Evolutionary conservation across 2,888 invertebrate species (phyloP).

Genomic region (Rutpela maculata): DNA sequence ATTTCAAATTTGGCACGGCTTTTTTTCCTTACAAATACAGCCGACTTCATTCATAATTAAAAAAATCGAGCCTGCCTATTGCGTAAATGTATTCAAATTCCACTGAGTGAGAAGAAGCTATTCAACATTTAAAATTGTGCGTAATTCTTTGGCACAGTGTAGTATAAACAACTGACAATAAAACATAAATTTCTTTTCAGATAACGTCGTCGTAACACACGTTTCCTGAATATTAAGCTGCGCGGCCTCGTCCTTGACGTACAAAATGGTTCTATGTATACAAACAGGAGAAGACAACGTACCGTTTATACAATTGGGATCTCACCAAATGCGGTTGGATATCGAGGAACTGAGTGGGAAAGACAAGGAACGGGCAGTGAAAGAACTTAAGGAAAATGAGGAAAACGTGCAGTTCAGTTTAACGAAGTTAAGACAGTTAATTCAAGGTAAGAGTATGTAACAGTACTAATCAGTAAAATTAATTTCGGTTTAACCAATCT

Average conservation of each 20-base stretch:
- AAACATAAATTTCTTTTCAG: constrained; percentile 13
- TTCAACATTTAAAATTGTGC: too few species aligned
- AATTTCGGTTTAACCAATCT: background rate
- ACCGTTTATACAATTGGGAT: constrained; percentile 80
- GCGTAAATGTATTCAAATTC: too few species aligned
- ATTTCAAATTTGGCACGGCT: too few species aligned
- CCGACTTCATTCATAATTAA: too few species aligned
- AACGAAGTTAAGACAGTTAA: constrained; percentile 75
- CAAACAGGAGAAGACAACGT: constrained; percentile 75
- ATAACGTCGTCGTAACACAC: background rate
- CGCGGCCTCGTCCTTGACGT: background rate
- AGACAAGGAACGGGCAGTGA: constrained; percentile 79
- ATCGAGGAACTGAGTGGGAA: constrained; percentile 77
- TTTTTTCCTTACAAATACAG: too few species aligned
- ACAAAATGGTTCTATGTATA: constrained; percentile 59
- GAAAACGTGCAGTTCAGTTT: constrained; percentile 79
- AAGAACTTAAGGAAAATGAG: constrained; percentile 84
- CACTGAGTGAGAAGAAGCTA: too few species aligned
- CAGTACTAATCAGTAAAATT: too few species aligned
- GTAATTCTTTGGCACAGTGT: too few species aligned
- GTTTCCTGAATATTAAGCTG: constrained; percentile 20
- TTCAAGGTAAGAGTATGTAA: constrained; percentile 76
- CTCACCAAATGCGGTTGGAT: constrained; percentile 79
- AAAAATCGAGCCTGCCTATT: too few species aligned
- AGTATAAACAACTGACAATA: background rate